Evolutionary conservation across 2,797 vertebrate species (phyloP).

Genomic region (Enoplosus armatus): DNA sequence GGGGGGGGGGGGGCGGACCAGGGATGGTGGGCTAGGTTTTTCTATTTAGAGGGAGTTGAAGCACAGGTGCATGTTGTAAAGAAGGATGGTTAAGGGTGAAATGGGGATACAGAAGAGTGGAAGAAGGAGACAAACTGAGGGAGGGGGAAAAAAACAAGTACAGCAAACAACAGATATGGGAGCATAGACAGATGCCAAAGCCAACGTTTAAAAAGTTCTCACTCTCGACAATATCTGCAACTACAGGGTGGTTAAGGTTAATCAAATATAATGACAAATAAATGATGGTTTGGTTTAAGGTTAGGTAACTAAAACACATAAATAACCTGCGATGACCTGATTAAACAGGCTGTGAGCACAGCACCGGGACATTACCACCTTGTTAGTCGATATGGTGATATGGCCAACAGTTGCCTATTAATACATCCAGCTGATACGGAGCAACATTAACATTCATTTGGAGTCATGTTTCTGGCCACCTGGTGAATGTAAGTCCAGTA

Average conservation of each 20-base stretch:
- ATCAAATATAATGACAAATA: not conserved
- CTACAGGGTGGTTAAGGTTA: not conserved
- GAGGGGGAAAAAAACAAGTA: constrained; percentile 1
- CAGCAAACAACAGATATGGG: constrained; percentile 6
- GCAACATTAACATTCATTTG: not conserved
- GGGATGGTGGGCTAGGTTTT: constrained; percentile 35
- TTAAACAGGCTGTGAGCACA: not conserved
- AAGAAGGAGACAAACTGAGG: not conserved
- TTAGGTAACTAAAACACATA: not conserved
- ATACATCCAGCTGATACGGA: not conserved
- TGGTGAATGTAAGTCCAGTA: not conserved
- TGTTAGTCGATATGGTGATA: not conserved
- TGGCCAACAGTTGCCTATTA: not conserved
- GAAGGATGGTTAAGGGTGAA: constrained; percentile 24
- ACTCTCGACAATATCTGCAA: not conserved
- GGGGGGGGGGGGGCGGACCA: constrained; percentile 15
- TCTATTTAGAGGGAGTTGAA: constrained; percentile 39
- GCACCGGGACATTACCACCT: not conserved
- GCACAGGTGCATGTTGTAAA: constrained; percentile 76
- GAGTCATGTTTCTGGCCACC: not conserved
- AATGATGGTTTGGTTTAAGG: not conserved
- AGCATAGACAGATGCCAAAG: not conserved
- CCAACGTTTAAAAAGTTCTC: not conserved
- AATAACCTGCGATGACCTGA: not conserved
- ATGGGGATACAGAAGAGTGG: constrained; percentile 13